phyloP scores from a whole-genome alignment of 1,140 invertebrate species.

The Leptestheria dahalacensis region DNA sequence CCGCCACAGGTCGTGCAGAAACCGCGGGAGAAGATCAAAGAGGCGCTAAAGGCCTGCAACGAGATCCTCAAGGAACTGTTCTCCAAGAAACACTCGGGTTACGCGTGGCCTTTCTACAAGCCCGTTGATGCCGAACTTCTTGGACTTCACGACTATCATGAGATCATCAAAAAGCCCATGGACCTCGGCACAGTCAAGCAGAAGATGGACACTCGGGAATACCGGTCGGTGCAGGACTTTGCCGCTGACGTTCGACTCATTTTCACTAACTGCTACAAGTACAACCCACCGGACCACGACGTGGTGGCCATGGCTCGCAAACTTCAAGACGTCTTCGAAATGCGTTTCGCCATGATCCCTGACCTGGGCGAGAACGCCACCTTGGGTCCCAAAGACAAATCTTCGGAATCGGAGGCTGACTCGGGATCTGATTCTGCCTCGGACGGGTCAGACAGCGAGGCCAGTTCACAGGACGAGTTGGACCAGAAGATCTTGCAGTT shows the following conservation, averaged over 20 bases:
- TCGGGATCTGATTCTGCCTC: constrained; percentile 39
- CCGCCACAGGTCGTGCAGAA: constrained; percentile 23
- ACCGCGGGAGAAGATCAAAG: constrained; percentile 53
- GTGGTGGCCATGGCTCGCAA: constrained; percentile 94
- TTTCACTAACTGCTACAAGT: constrained; percentile 98
- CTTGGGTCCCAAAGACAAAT: constrained; percentile 22
- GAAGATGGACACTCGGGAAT: constrained; percentile 91
- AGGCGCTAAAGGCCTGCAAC: constrained; percentile 80
- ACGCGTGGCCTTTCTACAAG: constrained; percentile 98
- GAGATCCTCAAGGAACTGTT: constrained; percentile 90
- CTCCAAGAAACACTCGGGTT: constrained; percentile 89
- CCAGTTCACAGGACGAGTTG: constrained; percentile 68
- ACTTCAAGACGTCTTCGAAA: constrained; percentile 93
- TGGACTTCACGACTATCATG: constrained; percentile 94
- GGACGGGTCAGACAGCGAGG: constrained; percentile 55
- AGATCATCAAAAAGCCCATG: constrained; percentile 99
- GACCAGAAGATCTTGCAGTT: constrained; percentile 66
- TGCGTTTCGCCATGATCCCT: constrained; percentile 86
- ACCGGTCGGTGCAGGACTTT: constrained; percentile 80
- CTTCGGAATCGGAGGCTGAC: constrained; percentile 13
- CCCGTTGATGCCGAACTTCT: constrained; percentile 91
- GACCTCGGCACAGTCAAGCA: constrained; percentile 94
- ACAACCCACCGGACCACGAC: constrained; percentile 94
- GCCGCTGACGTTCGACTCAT: constrained; percentile 89
- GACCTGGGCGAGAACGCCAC: constrained; percentile 40